These are phyloP conservation scores for Tachina lurida DNA, from an alignment of 2,888 invertebrate genomes.

Conservation along the genomic window DNA sequence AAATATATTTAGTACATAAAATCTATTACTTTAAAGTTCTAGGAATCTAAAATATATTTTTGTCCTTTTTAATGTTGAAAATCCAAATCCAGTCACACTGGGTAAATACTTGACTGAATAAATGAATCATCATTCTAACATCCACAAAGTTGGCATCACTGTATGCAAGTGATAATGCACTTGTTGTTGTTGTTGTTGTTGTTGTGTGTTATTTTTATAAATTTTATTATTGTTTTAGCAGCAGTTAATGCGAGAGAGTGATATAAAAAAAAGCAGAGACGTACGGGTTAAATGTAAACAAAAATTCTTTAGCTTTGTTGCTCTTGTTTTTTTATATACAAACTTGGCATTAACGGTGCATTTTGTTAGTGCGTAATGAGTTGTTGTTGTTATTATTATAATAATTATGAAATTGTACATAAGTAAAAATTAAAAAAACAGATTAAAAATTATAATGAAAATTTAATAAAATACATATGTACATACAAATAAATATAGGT, in stretches of 20 bases:
- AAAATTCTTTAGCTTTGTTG: constrained; percentile 8
- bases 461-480: constrained; percentile 10
- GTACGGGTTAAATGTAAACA: constrained; percentile 42
- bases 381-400: constrained; percentile 14
- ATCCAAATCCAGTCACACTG: too few relatives aligned
- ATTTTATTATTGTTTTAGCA: constrained; percentile 14
- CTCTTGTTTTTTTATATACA: background rate
- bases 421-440: background rate
- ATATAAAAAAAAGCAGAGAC: background rate
- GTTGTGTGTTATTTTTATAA: constrained; percentile 28
- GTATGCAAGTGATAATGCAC: background rate
- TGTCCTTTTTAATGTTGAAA: too few relatives aligned
- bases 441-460: constrained; percentile 27
- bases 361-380: constrained; percentile 1
- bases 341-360: background rate
- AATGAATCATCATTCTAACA: too few relatives aligned
- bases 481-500: too few relatives aligned
- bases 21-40: too few relatives aligned
- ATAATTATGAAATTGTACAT: constrained; percentile 48
- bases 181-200: constrained; percentile 37
- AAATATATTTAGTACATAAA: too few relatives aligned
- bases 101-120: too few relatives aligned
- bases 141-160: background rate
- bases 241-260: background rate
- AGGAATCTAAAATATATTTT: too few relatives aligned